These are phyloP conservation scores for Acrobasis consociella DNA, from an alignment of 2,888 invertebrate species.

Conservation along the genomic window DNA sequence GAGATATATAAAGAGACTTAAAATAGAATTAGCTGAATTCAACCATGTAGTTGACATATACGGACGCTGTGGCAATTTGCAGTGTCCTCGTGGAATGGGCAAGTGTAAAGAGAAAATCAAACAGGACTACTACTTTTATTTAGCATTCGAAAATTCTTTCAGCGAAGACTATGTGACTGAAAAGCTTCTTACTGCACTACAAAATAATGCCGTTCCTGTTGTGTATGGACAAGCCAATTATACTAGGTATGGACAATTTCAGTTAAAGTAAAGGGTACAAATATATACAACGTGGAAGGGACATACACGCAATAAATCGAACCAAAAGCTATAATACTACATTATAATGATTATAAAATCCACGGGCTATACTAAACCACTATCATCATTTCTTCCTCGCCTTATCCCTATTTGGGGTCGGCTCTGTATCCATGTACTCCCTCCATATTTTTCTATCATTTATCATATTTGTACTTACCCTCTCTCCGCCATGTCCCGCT, in stretches of 20 bases:
- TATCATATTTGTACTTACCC: too few relatives aligned
- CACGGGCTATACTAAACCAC: too few relatives aligned
- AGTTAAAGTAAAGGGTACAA: too few relatives aligned
- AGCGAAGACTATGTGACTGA: background rate
- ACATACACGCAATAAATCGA: too few relatives aligned
- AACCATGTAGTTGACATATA: background rate
- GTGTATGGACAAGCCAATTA: slow-evolving; percentile 1
- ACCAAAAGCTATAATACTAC: too few relatives aligned
- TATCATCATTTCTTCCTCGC: too few relatives aligned
- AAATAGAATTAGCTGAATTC: background rate
- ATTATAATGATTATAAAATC: too few relatives aligned
- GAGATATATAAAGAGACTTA: background rate
- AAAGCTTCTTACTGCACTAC: background rate
- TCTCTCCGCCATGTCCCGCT: too few relatives aligned
- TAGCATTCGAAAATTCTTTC: slow-evolving; percentile 1
- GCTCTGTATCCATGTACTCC: too few relatives aligned
- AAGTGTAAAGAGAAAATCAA: background rate
- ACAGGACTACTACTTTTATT: background rate
- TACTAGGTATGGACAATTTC: background rate
- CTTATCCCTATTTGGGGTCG: too few relatives aligned
- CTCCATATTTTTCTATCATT: too few relatives aligned
- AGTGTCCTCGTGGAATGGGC: background rate
- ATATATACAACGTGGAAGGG: too few relatives aligned
- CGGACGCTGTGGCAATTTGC: background rate
- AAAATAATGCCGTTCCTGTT: slow-evolving; percentile 5